A percentile compares a stretch with the other conserved stretches of the same genome.
These are phyloP conservation scores for Tychaedon coryphoeus DNA, from an alignment of 2,113 vertebrate species.

Conservation along the genomic window DNA sequence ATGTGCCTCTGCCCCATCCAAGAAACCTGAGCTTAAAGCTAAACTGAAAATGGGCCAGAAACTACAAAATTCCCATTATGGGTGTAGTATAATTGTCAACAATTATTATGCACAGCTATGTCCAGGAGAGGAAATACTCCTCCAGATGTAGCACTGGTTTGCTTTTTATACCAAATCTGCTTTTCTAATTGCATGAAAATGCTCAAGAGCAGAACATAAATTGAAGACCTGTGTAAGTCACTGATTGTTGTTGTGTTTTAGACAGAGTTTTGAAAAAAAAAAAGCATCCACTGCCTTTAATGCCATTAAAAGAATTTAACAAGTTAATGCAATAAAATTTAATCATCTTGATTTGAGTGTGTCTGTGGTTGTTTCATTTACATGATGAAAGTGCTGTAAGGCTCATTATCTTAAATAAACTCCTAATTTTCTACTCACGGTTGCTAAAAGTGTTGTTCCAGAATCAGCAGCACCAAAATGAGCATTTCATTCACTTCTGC, in stretches of 20 bases:
- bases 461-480: not conserved
- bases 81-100: not conserved
- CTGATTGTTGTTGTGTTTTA: not conserved
- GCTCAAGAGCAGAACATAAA: not conserved
- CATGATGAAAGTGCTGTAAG: not conserved
- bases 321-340: slow-evolving; percentile 25
- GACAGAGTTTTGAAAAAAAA: not conserved
- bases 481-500: not conserved
- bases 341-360: slow-evolving; percentile 37
- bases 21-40: not conserved
- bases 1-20: not conserved
- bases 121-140: not conserved
- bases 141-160: not conserved
- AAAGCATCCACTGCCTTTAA: not conserved
- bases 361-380: slow-evolving; percentile 6
- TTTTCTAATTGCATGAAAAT: not conserved
- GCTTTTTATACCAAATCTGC: not conserved
- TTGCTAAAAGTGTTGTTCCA: not conserved
- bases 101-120: not conserved
- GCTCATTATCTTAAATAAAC: slow-evolving; percentile 48
- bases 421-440: not conserved
- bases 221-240: not conserved
- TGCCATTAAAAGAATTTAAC: not conserved
- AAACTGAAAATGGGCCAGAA: not conserved
- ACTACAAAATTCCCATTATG: not conserved